A percentile compares a stretch with the other conserved stretches of the same genome.
phyloP scores from a whole-genome alignment of 2,888 invertebrate genomes.

The Tortrix viridana region DNA sequence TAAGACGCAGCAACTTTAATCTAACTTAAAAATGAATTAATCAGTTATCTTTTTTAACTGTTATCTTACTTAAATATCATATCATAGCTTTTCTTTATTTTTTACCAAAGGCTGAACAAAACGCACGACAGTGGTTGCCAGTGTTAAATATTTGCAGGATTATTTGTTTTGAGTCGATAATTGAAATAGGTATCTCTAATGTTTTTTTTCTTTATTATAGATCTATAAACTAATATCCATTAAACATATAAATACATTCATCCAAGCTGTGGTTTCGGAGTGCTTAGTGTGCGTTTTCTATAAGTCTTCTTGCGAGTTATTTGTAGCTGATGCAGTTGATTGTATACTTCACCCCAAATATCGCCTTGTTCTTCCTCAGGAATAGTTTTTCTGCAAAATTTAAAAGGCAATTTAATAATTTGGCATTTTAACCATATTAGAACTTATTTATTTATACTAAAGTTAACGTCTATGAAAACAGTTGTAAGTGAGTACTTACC shows the following conservation, averaged over 20 bases:
- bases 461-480: neutral
- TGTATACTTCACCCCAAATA: conserved; percentile 93
- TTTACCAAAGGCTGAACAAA: no score
- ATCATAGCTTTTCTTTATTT: no score
- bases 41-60: no score
- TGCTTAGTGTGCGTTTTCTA: conserved; percentile 67
- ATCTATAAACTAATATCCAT: conserved; percentile 30
- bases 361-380: conserved; percentile 94
- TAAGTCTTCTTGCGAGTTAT: conserved; percentile 81
- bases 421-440: no score
- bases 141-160: no score
- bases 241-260: conserved; percentile 46
- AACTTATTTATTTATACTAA: no score
- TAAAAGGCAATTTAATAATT: conserved; percentile 16
- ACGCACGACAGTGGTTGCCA: no score
- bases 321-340: conserved; percentile 89
- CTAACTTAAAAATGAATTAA: no score
- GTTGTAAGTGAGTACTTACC: conserved; percentile 80
- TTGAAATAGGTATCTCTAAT: neutral
- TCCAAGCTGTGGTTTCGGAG: conserved; percentile 70
- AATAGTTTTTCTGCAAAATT: conserved; percentile 87
- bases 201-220: conserved; percentile 15
- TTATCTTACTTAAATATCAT: no score
- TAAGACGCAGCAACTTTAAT: no score
- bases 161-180: no score